Evolutionary conservation across 1,140 invertebrate genomes (phyloP), one percentile per base, ranked within the genome.

Genomic region (Physella acuta): DNA sequence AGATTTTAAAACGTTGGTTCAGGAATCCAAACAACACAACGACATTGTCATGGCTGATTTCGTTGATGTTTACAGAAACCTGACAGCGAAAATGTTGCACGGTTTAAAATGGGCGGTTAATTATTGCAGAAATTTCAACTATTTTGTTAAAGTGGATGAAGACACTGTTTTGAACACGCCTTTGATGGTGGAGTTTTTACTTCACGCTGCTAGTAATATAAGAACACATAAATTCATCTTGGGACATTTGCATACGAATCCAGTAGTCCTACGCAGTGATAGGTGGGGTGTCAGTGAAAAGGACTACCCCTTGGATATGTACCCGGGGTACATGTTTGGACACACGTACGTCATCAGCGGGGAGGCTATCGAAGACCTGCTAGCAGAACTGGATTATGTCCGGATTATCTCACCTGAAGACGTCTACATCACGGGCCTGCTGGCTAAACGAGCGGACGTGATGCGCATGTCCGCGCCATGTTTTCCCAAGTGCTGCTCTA

Each of bases 111-210:
- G 93, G 93, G 89, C 88, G 0, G 78, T 86, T 0, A 82, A 81
- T 11, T 85, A 88, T 73, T 95, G 93, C 80, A 81, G 86, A 30
- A 0, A 58, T n/a, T 11, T 30, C 0, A 85, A 89, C 65, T 93
- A 88, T 77, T 87, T 95, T 17, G 87, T 95, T 16, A 96, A 95
- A 88, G 90, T 92, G 81, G 94, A 96, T 81, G 93, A 95, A 82
- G 94, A 95, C 79, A 92, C 91, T 68, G 89, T 93, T 52, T 87
- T 93, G 20, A 91, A 94, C 84, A 76, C 94, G 16, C 89, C 89
- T 3, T 44, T 53, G 34, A 61, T 79, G 1, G 14, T 68, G 16
- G 44, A 63, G 37, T n/a, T 66, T 8, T 16, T 75, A 8, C 16
- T 4, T 33, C 34, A 62, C n/a, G 37, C 28, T 33, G 34, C 34